Base-by-base conservation (phyloP, 2,888 invertebrate genomes). In the Drosophila macrothrix region DNA sequence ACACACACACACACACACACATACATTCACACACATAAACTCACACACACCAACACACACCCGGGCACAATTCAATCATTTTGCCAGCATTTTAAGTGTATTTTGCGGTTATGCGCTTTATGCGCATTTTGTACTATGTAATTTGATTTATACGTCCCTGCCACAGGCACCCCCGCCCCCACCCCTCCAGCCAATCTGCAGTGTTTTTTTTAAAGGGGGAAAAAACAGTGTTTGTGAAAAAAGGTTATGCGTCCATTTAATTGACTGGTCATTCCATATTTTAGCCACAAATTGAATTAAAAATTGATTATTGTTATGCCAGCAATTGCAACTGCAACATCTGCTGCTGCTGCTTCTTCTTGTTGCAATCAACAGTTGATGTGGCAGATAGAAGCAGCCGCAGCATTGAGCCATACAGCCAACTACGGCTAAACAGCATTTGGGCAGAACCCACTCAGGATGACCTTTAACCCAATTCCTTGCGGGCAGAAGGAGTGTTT, bases 71-170 rank as follows among this genome's bases (percentile, higher is more conserved):
- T 90, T 88, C 88, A 90, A 88, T 88, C 90, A 88, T 82, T 81
- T 81, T 80, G 76, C 80, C 73, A 77, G 49, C 68, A 68, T 86
- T 90, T 88, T 88, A 87, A 87, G 87, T 90, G 88, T 90, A 88
- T 88, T 84, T 88, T 88, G 88, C 82, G 90, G 88, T 90, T 81
- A 69, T 76, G 73, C 83, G 85, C 87, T 88, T 88, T 84, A 86
- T 89, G 76, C 67, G 75, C 79, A 88, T 88, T 90, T 88, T 90
- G 84, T 83, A 74, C 75, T 72, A 68, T 90, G 82, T 90, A 88
- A 90, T 88, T 90, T 83, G 81, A 88, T 88, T 87, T 85, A 79
- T 82, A 39, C 37, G n/a, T 22, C 53, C 25, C 33, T 35, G 39
- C 0, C 49, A 9, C 2, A 16, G 16, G 35, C 37, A 1, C 12